Evolutionary conservation across 2,113 vertebrate species (phyloP).

Genomic region (Cheilinus undulatus): DNA sequence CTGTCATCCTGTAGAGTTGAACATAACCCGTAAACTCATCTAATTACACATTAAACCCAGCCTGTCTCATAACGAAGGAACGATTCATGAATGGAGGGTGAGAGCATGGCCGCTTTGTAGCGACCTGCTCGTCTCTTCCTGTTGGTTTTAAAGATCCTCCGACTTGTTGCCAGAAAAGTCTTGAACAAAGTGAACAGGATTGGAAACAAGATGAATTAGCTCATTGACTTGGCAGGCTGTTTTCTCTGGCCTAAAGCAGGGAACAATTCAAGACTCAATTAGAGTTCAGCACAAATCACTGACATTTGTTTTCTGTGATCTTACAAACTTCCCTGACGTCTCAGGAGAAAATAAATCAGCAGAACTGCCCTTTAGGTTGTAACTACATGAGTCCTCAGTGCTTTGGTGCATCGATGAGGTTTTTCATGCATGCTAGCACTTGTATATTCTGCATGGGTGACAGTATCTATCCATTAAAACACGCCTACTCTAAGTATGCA

Average conservation of each 20-base stretch:
- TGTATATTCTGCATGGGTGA: too few relatives aligned
- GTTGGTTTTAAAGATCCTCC: constrained; percentile 10
- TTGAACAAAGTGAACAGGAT: constrained; percentile 12
- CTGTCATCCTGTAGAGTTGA: constrained; percentile 4
- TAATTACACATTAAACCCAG: constrained; percentile 22
- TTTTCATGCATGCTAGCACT: too few relatives aligned
- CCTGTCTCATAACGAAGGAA: not conserved
- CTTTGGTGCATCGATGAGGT: too few relatives aligned
- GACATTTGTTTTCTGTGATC: not conserved
- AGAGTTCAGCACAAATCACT: not conserved
- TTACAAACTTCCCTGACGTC: too few relatives aligned
- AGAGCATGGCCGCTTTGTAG: constrained; percentile 10
- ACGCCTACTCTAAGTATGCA: too few relatives aligned
- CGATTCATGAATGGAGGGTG: constrained; percentile 39
- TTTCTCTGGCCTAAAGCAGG: constrained; percentile 15
- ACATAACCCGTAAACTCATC: constrained; percentile 34
- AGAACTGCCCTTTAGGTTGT: too few relatives aligned
- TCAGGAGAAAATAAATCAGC: not conserved
- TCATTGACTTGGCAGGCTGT: constrained; percentile 49
- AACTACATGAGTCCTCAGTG: too few relatives aligned
- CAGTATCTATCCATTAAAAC: too few relatives aligned
- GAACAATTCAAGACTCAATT: constrained; percentile 6
- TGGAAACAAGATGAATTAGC: constrained; percentile 54
- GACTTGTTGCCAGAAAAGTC: constrained; percentile 52
- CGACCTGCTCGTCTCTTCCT: constrained; percentile 4